These are phyloP conservation scores for Parnassius mnemosyne DNA, from an alignment of 2,888 invertebrate species.

Conservation along the genomic window DNA sequence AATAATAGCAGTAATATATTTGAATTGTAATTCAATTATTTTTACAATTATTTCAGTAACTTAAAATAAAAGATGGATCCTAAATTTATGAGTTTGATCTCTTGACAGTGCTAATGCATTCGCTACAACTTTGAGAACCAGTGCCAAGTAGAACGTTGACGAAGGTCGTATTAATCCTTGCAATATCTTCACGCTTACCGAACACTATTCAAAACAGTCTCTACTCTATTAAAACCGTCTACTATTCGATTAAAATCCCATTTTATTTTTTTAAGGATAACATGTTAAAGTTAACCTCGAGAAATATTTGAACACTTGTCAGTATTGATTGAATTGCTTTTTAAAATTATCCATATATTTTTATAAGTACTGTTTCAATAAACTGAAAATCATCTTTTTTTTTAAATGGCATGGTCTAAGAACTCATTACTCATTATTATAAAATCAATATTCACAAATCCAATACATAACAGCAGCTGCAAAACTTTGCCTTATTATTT, in stretches of 20 bases:
- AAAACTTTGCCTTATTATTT: no score
- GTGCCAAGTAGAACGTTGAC: slow-evolving; percentile 47
- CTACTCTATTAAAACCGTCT: slow-evolving; percentile 70
- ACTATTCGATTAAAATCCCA: slow-evolving; percentile 32
- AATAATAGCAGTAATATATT: no score
- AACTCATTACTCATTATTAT: no score
- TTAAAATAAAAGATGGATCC: background rate
- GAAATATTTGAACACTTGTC: slow-evolving; percentile 9
- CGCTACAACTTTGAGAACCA: slow-evolving; percentile 52
- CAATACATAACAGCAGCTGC: no score
- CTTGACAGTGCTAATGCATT: background rate
- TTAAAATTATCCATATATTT: slow-evolving; percentile 11
- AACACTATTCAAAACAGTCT: slow-evolving; percentile 76
- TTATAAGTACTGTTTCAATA: no score
- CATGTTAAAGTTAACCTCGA: slow-evolving; percentile 23
- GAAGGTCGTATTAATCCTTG: slow-evolving; percentile 61
- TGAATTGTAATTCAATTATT: no score
- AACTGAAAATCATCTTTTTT: no score
- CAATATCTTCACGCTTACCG: slow-evolving; percentile 73
- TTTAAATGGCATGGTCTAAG: no score
- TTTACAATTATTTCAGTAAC: no score
- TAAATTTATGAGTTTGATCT: background rate
- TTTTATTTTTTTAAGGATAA: slow-evolving; percentile 27
- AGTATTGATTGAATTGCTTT: slow-evolving; percentile 1
- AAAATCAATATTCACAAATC: no score